phyloP scores from a whole-genome alignment of 2,888 invertebrate species.

The Schizotus pectinicornis region DNA sequence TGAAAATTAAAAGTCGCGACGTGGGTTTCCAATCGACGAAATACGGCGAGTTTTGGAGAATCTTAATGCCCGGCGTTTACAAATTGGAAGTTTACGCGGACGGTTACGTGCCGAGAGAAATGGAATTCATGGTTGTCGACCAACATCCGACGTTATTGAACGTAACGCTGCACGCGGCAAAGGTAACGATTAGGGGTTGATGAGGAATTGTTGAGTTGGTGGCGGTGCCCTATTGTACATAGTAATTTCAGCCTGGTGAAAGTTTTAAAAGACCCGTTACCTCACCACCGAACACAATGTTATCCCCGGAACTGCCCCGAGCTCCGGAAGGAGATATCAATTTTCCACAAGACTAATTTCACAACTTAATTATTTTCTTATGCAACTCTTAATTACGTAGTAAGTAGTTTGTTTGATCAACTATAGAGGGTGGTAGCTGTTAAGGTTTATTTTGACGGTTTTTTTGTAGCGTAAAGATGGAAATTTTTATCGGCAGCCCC shows the following conservation, averaged over 20 bases:
- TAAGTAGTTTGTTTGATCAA: neutral
- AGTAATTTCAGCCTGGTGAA: constrained; percentile 53
- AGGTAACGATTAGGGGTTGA: constrained; percentile 64
- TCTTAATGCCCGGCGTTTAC: constrained; percentile 86
- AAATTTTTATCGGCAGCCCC: constrained; percentile 69
- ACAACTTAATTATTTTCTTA: constrained; percentile 19
- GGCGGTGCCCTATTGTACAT: constrained; percentile 36
- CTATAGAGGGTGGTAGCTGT: neutral
- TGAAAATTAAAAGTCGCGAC: constrained; percentile 82
- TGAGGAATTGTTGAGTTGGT: constrained; percentile 10
- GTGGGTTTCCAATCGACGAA: constrained; percentile 86
- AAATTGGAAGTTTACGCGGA: constrained; percentile 84
- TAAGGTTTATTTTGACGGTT: neutral
- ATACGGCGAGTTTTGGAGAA: constrained; percentile 95
- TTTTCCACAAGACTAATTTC: constrained; percentile 50
- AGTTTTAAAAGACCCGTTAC: constrained; percentile 53
- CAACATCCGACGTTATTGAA: constrained; percentile 85
- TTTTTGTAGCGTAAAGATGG: constrained; percentile 71
- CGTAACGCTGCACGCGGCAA: constrained; percentile 78
- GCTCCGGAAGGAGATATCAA: constrained; percentile 41
- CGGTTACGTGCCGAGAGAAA: constrained; percentile 81
- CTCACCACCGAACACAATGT: constrained; percentile 54
- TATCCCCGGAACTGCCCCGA: constrained; percentile 40
- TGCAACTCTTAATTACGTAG: neutral
- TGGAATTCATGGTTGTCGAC: constrained; percentile 86